Evolutionary conservation across 1,140 invertebrate species (phyloP).

Genomic region (Temnothorax longispinosus): DNA sequence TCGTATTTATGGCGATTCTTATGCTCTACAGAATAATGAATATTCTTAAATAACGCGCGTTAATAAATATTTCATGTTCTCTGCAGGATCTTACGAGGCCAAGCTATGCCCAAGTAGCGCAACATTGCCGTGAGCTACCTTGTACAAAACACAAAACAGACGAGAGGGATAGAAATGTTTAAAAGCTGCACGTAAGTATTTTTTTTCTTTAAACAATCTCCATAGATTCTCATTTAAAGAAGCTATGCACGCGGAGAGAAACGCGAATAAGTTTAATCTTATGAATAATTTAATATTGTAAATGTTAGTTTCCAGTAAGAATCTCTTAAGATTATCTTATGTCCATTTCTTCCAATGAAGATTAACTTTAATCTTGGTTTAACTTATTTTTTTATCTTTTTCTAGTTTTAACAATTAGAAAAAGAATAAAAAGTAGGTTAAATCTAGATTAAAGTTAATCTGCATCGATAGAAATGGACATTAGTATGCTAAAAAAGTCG

Average conservation of each 20-base stretch:
- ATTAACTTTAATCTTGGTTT: too few species aligned
- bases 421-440: too few species aligned
- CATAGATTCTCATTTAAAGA: neutral
- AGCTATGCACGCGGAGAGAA: neutral
- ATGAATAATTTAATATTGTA: neutral
- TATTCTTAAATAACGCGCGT: neutral
- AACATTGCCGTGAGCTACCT: constrained; percentile 89
- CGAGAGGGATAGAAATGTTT: constrained; percentile 84
- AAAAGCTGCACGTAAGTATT: constrained; percentile 82
- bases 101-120: constrained; percentile 94
- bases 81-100: constrained; percentile 87
- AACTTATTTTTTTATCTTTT: too few species aligned
- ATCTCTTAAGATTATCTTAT: neutral
- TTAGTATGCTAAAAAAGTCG: neutral
- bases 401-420: too few species aligned
- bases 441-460: too few species aligned
- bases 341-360: too few species aligned
- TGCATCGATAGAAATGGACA: too few species aligned
- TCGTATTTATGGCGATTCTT: neutral
- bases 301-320: neutral
- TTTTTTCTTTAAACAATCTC: neutral
- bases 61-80: constrained; percentile 57
- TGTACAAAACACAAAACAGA: constrained; percentile 86
- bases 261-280: neutral
- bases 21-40: neutral